These are phyloP conservation scores for Germaria angustata DNA, from an alignment of 2,888 invertebrate species.

Conservation along the genomic window DNA sequence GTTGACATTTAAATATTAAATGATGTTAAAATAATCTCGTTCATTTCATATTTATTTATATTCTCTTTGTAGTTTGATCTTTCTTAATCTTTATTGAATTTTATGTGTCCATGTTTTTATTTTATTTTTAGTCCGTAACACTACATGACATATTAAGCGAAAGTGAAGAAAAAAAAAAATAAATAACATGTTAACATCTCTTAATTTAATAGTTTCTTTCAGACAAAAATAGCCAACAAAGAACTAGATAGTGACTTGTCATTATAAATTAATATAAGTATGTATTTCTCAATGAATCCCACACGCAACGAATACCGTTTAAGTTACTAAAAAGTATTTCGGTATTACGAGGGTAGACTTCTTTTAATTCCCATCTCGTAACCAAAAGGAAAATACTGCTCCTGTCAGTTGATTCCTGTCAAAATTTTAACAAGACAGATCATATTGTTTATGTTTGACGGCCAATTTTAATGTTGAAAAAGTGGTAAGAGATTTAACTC, in stretches of 20 bases:
- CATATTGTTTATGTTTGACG: too few relatives aligned
- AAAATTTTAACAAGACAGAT: too few relatives aligned
- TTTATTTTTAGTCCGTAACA: neutral
- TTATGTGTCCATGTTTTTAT: conserved; percentile 6
- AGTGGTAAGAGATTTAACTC: too few relatives aligned
- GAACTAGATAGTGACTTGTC: neutral
- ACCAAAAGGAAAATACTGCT: too few relatives aligned
- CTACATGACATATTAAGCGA: neutral
- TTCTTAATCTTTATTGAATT: conserved; percentile 54
- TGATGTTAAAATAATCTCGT: conserved; percentile 24
- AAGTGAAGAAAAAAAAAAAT: neutral
- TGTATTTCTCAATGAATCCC: too few relatives aligned
- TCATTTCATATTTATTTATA: conserved; percentile 1
- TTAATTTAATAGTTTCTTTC: neutral
- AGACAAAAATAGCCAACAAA: neutral
- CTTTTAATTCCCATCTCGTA: too few relatives aligned
- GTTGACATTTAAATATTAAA: conserved; percentile 37
- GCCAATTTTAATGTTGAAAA: too few relatives aligned
- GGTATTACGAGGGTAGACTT: too few relatives aligned
- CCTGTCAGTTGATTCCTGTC: too few relatives aligned
- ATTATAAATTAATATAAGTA: too few relatives aligned
- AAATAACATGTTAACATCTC: neutral
- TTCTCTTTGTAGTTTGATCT: conserved; percentile 53
- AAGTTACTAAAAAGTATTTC: too few relatives aligned
- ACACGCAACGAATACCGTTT: too few relatives aligned